Evolutionary conservation across 1,140 invertebrate genomes (phyloP).

Genomic region (Magallana angulata): DNA sequence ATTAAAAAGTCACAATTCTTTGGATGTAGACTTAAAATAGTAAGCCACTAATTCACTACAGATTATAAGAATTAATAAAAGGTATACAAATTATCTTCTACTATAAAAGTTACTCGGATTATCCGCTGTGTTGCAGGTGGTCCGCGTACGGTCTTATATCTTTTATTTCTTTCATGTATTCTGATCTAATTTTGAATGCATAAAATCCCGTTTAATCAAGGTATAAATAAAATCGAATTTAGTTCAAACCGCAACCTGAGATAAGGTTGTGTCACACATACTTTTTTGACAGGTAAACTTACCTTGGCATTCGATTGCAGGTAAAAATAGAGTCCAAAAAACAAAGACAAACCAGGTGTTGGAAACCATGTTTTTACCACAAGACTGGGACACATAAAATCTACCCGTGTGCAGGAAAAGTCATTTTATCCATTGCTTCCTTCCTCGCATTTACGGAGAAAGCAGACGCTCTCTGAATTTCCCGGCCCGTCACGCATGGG

Average conservation of each 20-base stretch:
- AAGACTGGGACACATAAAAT: background rate
- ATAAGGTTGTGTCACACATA: conserved; percentile 15
- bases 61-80: background rate
- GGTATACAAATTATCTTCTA: no score
- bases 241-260: conserved; percentile 24
- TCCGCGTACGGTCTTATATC: no score
- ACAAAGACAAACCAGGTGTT: conserved; percentile 3
- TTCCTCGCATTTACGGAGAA: background rate
- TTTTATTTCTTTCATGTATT: no score
- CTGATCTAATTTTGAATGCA: background rate
- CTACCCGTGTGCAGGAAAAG: conserved; percentile 9
- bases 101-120: background rate
- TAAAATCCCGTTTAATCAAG: conserved; percentile 16
- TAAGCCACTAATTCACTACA: background rate
- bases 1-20: no score
- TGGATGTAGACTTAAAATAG: background rate
- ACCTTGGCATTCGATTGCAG: conserved; percentile 27
- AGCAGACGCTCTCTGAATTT: conserved; percentile 35
- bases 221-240: conserved; percentile 28
- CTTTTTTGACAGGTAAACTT: conserved; percentile 20
- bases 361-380: background rate
- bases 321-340: conserved; percentile 20
- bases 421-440: conserved; percentile 16
- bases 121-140: background rate
- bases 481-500: conserved; percentile 34